These are phyloP conservation scores for Xiphorhynchus elegans DNA, from an alignment of 2,113 vertebrate genomes.

Conservation along the genomic window DNA sequence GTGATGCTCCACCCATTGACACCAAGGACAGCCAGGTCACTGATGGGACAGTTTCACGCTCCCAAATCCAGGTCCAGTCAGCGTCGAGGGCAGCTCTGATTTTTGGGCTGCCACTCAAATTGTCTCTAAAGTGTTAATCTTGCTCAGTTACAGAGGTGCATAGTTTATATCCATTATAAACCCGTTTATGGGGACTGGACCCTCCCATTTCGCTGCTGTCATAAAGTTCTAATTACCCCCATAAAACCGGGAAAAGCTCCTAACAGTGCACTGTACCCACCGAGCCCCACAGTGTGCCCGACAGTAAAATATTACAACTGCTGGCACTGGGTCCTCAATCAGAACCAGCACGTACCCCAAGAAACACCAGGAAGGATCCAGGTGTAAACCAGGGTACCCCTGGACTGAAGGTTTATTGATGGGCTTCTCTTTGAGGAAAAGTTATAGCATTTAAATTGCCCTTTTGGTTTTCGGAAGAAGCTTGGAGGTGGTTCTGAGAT, in stretches of 20 bases:
- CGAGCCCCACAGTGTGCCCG: slow-evolving; percentile 41
- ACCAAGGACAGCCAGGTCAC: rapidly evolving
- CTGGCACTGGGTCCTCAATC: not conserved
- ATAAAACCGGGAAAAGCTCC: slow-evolving; percentile 78
- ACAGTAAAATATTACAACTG: slow-evolving; percentile 60
- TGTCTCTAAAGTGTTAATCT: slow-evolving; percentile 76
- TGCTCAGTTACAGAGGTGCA: slow-evolving; percentile 68
- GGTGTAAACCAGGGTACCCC: rapidly evolving
- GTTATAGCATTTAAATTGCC: not conserved
- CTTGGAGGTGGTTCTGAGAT: not conserved
- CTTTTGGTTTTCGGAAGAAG: not conserved
- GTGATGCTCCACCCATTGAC: not conserved
- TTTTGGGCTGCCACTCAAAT: slow-evolving; percentile 73
- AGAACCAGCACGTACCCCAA: not conserved
- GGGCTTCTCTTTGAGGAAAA: not conserved
- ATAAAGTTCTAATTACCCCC: slow-evolving; percentile 82
- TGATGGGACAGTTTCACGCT: not conserved
- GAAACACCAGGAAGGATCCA: not conserved
- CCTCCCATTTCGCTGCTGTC: slow-evolving; percentile 75
- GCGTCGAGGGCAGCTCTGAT: not conserved
- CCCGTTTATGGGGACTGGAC: slow-evolving; percentile 80
- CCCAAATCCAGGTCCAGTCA: not conserved
- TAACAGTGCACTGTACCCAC: slow-evolving; percentile 70
- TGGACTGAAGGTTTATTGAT: rapidly evolving
- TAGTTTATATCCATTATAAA: slow-evolving; percentile 85